phyloP scores from a whole-genome alignment of 1,140 invertebrate genomes.

The Drosophila ironensis region DNA sequence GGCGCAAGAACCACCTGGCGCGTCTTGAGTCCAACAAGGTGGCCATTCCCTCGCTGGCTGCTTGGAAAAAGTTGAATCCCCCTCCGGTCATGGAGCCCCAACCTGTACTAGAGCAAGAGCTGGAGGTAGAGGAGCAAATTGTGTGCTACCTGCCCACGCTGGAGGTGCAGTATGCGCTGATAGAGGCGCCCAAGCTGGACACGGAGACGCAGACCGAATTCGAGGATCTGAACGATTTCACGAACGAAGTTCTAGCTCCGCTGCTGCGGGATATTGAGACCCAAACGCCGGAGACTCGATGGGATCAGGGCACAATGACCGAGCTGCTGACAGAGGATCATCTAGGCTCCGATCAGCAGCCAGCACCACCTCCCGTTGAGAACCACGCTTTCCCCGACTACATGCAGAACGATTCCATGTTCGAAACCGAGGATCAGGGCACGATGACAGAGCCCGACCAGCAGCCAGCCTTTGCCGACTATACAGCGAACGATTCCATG shows the following conservation, averaged over 20 bases:
- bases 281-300: conserved; percentile 46
- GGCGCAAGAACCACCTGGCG: conserved; percentile 46
- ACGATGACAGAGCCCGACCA: no score
- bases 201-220: conserved; percentile 64
- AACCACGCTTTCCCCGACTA: conserved; percentile 24
- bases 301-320: conserved; percentile 55
- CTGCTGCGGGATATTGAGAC: conserved; percentile 57
- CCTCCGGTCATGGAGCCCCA: no score
- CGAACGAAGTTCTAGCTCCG: conserved; percentile 46
- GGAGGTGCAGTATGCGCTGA: conserved; percentile 27
- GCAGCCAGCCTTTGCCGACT: no score
- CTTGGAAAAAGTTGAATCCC: conserved; percentile 27
- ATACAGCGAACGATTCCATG: no score
- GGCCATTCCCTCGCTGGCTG: conserved; percentile 15
- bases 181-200: conserved; percentile 41
- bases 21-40: conserved; percentile 18
- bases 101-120: no score
- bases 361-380: not conserved
- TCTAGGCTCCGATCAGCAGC: not conserved
- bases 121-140: conserved; percentile 11
- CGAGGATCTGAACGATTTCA: conserved; percentile 48
- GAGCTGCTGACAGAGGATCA: conserved; percentile 26
- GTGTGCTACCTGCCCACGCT: conserved; percentile 22
- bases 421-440: no score
- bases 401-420: conserved; percentile 39